Evolutionary conservation across 2,113 vertebrate genomes (phyloP).

Genomic region (Coturnix japonica): DNA sequence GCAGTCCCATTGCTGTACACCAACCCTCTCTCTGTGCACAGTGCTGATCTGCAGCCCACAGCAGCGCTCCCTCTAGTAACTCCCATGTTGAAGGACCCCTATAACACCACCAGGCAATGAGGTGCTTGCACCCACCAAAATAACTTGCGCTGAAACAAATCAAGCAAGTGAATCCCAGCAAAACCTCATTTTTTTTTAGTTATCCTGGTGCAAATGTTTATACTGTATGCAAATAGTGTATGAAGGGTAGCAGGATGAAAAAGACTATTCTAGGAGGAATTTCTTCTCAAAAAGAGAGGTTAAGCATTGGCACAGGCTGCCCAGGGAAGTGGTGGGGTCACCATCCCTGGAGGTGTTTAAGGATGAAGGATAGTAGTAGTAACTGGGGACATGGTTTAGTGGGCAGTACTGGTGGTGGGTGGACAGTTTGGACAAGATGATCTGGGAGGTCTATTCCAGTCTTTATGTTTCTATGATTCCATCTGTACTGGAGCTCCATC

Average conservation of each 20-base stretch:
- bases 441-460: too few species aligned
- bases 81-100: rapidly evolving
- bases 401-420: too few species aligned
- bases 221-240: not conserved
- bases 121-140: not conserved
- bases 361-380: too few species aligned
- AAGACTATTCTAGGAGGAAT: not conserved
- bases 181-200: not conserved
- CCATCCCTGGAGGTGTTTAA: too few species aligned
- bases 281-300: too few species aligned
- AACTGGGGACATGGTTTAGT: too few species aligned
- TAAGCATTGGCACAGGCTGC: too few species aligned
- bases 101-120: rapidly evolving
- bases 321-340: too few species aligned
- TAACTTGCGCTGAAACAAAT: not conserved
- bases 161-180: not conserved
- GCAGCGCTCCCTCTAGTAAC: rapidly evolving
- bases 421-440: too few species aligned
- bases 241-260: not conserved
- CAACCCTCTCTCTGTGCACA: not conserved
- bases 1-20: not conserved
- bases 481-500: not conserved
- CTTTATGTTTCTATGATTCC: too few species aligned
- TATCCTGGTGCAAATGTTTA: not conserved
- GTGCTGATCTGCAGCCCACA: rapidly evolving